phyloP scores from a whole-genome alignment of 2,113 vertebrate species.

The Heterocephalus glaber region DNA sequence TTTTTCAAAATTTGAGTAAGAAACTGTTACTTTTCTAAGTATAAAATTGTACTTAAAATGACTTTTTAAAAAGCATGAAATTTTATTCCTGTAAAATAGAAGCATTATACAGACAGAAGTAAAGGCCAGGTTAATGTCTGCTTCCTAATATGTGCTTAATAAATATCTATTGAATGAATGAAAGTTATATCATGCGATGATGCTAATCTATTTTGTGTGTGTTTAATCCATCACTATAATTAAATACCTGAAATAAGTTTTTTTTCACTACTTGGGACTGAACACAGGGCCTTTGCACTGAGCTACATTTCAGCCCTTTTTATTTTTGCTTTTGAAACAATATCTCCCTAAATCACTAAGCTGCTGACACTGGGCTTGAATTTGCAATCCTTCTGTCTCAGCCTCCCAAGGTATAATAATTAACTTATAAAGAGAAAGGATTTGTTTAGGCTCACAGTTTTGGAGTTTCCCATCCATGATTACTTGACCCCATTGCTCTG shows the following conservation, averaged over 20 bases:
- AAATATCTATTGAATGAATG: not conserved
- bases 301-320: not conserved
- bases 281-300: not conserved
- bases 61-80: not conserved
- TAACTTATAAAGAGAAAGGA: not conserved
- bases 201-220: not conserved
- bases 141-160: not conserved
- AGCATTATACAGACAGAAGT: not conserved
- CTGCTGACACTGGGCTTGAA: not conserved
- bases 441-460: not conserved
- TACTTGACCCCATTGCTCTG: not conserved
- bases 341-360: not conserved
- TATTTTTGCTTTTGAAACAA: not conserved
- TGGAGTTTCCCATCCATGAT: not conserved
- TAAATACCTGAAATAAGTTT: not conserved
- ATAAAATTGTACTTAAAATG: slow-evolving; percentile 1
- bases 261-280: not conserved
- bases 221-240: not conserved
- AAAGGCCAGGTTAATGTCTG: not conserved
- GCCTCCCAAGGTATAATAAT: not conserved
- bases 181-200: not conserved
- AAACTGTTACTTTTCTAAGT: not conserved
- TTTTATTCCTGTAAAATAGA: not conserved
- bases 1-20: not conserved
- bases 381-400: not conserved